Evolutionary conservation across 2,888 invertebrate species (phyloP), one percentile per base, ranked within the genome.

Genomic region (Scelioninae gen. 1): DNA sequence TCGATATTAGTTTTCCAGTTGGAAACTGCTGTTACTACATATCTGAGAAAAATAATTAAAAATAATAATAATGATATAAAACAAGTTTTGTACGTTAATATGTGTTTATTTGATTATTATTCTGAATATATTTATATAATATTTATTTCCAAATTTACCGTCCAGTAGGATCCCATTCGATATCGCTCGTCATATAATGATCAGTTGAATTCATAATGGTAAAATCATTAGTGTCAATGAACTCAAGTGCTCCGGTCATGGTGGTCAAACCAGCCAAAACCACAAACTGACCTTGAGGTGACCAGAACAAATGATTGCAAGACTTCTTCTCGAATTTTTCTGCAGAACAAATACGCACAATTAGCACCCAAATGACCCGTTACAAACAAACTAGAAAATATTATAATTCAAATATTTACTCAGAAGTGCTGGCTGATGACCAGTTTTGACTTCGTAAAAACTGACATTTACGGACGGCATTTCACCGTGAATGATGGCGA

Each of bases 81-180:
- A n/a, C n/a, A n/a, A n/a, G n/a, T n/a, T n/a, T n/a, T n/a, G n/a
- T n/a, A n/a, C n/a, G n/a, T n/a, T n/a, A n/a, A n/a, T n/a, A n/a
- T n/a, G n/a, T 96, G 93, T 99, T 99, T 92, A 99, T 99, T 92
- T 97, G 96, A 31, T 97, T 95, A 90, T 98, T 97, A 94, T 98
- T 99, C 92, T 98, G 5, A 47, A 47, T 47, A 47, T 4, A 15
- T 16, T 23, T 23, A 2, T 23, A 2, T 23, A 23, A 23, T 23
- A 2, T 23, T 23, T 23, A 4, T 38, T 38, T 38, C 5, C 38
- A 47, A 47, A 45, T 13, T 47, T 23, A 32, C 92, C 99, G 95
- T 0, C 99, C 99, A 3, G 99, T 99, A 0, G 99, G 99, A 93
- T 99, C 99, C 99, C 99, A 99, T 92, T 99, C 99, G 0, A 99